Base-by-base conservation (phyloP, 2,113 vertebrate species). In the Siniperca chuatsi region DNA sequence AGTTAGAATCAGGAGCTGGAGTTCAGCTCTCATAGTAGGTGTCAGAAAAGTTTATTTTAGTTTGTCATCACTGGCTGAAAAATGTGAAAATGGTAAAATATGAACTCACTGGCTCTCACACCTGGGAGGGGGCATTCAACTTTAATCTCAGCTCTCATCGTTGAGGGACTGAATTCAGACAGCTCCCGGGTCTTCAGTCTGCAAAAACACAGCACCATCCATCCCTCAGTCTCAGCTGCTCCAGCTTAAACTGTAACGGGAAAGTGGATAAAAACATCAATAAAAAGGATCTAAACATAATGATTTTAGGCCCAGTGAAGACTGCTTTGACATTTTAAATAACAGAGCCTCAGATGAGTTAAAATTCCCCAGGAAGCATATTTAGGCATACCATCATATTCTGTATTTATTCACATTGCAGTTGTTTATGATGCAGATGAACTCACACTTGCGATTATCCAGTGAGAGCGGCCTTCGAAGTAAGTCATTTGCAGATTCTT, bases 1-100 rank as follows among this genome's bases (percentile, higher is more conserved):
- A 67, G 29, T 9, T 61, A 46, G 81, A 90, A 90, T 90, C 88
- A 90, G 71, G 60, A 84, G 84, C 90, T 75, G 68, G 0, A 76
- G 52, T 44, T 13, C 83, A 92, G 87, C 85, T 89, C 79, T 89
- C 85, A 92, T 90, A 89, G 50, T 74, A 89, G 84, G 87, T 87
- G 89, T 90, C 89, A 92, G 89, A 92, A 86, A 89, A 89, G 80
- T 77, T 50, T 6, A n/a, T 46, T 85, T 52, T 29, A 46, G 8
- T 69, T 58, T 64, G 52, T 78, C 88, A 84, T 90, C 90, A 92
- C 20, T 2, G 84, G 88, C 88, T 52, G 21, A n/a, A 72, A 71
- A 71, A 0, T 0, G 7, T n/a, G 33, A 6, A 11, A 7, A 21
- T 23, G 33, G n/a, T 2, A 6, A 20, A 21, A 12, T 8, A 12